Percentiles rank a stretch among this genome's conserved stretches.
Conservation (phyloP, 1,140 invertebrate species). For the Archegozetes longisetosus region DNA sequence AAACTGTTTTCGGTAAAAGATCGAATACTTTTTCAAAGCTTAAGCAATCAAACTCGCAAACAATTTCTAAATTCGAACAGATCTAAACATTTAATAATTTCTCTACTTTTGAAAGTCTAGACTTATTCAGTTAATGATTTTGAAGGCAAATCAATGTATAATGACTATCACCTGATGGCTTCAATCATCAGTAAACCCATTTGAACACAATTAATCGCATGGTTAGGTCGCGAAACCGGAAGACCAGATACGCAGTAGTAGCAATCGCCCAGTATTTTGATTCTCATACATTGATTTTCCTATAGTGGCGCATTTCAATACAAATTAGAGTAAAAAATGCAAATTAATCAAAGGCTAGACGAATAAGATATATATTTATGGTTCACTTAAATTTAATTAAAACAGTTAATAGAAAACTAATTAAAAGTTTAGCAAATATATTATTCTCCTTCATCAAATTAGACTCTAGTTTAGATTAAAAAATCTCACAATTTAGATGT, state of each 20-base stretch:
- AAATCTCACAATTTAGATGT: too few relatives aligned
- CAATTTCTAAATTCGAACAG: neutral
- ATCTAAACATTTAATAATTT: neutral
- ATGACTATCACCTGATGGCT: slow-evolving; percentile 67
- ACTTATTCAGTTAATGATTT: neutral
- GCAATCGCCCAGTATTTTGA: slow-evolving; percentile 88
- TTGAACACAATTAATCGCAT: slow-evolving; percentile 86
- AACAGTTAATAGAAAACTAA: too few relatives aligned
- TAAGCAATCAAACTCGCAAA: neutral
- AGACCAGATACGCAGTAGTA: slow-evolving; percentile 91
- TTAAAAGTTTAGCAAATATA: too few relatives aligned
- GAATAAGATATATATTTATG: too few relatives aligned
- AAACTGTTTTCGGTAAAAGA: too few relatives aligned
- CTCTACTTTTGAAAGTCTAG: neutral
- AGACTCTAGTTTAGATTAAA: too few relatives aligned
- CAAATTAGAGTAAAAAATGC: neutral
- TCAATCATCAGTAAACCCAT: slow-evolving; percentile 96
- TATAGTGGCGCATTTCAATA: slow-evolving; percentile 27
- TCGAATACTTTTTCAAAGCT: too few relatives aligned
- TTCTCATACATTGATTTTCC: slow-evolving; percentile 87
- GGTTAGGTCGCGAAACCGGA: slow-evolving; percentile 74
- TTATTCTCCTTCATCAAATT: too few relatives aligned
- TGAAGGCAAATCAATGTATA: too few relatives aligned
- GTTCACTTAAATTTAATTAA: too few relatives aligned
- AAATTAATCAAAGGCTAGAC: too few relatives aligned